Conservation (phyloP, 1,140 invertebrate species). For the Homarus americanus region DNA sequence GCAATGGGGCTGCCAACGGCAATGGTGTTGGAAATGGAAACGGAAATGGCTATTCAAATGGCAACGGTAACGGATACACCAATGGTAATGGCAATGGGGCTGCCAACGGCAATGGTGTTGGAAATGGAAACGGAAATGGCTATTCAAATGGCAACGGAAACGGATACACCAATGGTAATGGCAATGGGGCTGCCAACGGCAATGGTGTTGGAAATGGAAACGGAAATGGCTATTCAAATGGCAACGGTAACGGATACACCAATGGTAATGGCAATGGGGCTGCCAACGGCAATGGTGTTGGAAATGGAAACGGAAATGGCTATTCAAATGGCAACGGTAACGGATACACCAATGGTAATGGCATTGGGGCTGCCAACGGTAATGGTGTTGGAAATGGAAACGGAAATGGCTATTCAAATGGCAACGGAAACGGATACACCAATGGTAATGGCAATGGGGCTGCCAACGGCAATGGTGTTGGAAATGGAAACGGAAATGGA, state of each 20-base stretch:
- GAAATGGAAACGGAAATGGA: too few species aligned
- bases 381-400: neutral
- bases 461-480: too few species aligned
- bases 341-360: neutral
- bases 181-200: neutral
- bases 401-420: too few species aligned
- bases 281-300: neutral
- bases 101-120: too few species aligned
- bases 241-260: too few species aligned
- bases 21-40: neutral
- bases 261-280: neutral
- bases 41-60: too few species aligned
- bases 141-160: neutral
- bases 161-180: neutral
- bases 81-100: constrained; percentile 8
- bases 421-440: too few species aligned
- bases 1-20: neutral
- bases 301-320: neutral
- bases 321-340: neutral
- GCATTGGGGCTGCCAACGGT: neutral
- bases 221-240: neutral
- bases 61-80: neutral
- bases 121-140: neutral
- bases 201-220: neutral
- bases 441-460: too few species aligned